These are phyloP conservation scores for Erethizon dorsatum DNA, from an alignment of 2,797 vertebrate species.

Conservation along the genomic window DNA sequence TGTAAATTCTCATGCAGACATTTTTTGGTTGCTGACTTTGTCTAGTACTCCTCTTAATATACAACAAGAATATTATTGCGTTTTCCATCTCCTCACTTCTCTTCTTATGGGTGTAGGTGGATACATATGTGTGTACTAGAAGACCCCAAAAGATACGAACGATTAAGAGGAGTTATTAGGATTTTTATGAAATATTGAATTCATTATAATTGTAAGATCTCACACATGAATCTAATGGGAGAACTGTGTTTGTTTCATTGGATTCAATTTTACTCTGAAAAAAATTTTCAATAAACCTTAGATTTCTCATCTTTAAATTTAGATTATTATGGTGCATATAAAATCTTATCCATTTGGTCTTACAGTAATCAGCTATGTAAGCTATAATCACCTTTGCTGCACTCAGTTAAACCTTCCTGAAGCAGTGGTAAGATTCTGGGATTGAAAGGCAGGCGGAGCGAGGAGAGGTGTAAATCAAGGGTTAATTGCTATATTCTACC, in stretches of 20 bases:
- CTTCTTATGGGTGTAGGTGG: background rate
- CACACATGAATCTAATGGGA: background rate
- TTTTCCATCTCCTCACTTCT: background rate
- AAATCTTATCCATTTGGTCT: background rate
- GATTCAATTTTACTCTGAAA: conserved; percentile 28
- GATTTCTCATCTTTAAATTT: conserved; percentile 43
- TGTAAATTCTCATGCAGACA: background rate
- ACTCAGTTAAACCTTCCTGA: conserved; percentile 30
- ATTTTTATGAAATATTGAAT: conserved; percentile 18
- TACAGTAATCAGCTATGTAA: background rate
- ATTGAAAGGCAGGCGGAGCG: conserved; percentile 43
- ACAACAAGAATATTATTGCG: background rate
- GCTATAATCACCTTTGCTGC: conserved; percentile 56
- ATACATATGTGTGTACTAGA: background rate
- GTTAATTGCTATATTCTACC: conserved; percentile 13
- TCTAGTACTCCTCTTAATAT: too few relatives aligned
- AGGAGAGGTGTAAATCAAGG: conserved; percentile 43
- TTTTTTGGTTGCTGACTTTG: background rate
- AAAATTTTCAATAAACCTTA: background rate
- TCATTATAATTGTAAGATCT: conserved; percentile 6
- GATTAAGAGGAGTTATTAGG: background rate
- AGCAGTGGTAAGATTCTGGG: conserved; percentile 58
- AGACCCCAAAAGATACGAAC: background rate
- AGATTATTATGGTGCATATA: background rate
- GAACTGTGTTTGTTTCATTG: background rate